Conservation (phyloP, 2,113 vertebrate genomes). For the Lichenostomus cassidix region DNA sequence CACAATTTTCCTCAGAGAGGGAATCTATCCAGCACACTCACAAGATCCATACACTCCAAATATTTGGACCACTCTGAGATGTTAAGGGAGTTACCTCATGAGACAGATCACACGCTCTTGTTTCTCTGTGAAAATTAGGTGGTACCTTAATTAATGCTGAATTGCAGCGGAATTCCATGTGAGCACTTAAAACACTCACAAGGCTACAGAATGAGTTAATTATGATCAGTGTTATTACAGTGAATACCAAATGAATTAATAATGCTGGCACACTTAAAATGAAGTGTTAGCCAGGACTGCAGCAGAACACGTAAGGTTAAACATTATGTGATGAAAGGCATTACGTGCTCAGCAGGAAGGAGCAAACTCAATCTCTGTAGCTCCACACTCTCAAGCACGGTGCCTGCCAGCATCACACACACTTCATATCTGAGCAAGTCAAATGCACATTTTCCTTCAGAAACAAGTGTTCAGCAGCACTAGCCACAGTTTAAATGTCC, state of each 20-base stretch:
- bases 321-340: constrained; percentile 56
- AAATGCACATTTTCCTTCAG: background rate
- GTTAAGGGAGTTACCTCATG: constrained; percentile 27
- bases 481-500: constrained; percentile 15
- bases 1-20: background rate
- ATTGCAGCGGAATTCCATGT: constrained; percentile 61
- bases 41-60: background rate
- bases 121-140: constrained; percentile 66
- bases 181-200: constrained; percentile 56
- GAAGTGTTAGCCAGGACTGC: constrained; percentile 58
- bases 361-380: background rate
- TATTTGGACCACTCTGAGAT: constrained; percentile 31
- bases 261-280: constrained; percentile 61
- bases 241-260: constrained; percentile 73
- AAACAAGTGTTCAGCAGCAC: background rate
- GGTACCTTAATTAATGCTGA: constrained; percentile 71
- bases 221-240: constrained; percentile 68
- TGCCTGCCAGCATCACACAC: background rate
- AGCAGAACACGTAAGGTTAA: constrained; percentile 57
- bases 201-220: constrained; percentile 73
- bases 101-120: constrained; percentile 17
- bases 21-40: background rate
- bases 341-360: constrained; percentile 37
- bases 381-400: background rate
- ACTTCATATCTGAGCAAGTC: background rate